Conservation (phyloP, 2,797 vertebrate species). For the Melanotaenia boesemani region DNA sequence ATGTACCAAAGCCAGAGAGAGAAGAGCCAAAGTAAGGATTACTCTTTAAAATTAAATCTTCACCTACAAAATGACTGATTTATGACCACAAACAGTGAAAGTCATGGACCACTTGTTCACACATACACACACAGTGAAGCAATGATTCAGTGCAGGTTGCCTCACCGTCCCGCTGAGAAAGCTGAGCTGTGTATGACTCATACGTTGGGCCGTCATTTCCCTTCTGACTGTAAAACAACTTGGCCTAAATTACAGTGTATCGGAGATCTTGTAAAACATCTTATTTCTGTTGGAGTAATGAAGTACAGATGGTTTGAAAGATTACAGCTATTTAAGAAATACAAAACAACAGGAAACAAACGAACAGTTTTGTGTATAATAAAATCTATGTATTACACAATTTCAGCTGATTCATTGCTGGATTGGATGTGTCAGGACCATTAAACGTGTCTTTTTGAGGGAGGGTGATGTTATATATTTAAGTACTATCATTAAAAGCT, state of each 20-base stretch:
- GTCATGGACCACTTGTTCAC: constrained; percentile 16
- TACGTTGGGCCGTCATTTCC: constrained; percentile 58
- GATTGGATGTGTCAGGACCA: neutral
- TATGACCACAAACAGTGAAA: constrained; percentile 30
- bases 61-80: constrained; percentile 33
- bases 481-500: neutral
- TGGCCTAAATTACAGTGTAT: constrained; percentile 56
- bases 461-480: neutral
- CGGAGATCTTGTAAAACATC: constrained; percentile 64
- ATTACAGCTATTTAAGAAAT: constrained; percentile 26
- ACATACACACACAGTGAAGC: constrained; percentile 11
- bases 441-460: neutral
- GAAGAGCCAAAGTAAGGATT: neutral
- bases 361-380: neutral
- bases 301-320: constrained; percentile 58
- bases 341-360: constrained; percentile 41
- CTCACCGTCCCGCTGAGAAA: constrained; percentile 49
- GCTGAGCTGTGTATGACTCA: constrained; percentile 62
- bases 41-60: constrained; percentile 15
- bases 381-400: constrained; percentile 5
- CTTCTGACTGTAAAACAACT: constrained; percentile 67
- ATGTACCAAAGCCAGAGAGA: neutral
- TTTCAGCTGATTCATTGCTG: constrained; percentile 14
- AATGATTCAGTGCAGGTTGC: constrained; percentile 51
- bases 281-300: constrained; percentile 60